Percentiles rank a stretch among this genome's conserved stretches.
These are phyloP conservation scores for Dendrocincla tyrannina DNA, from an alignment of 2,797 vertebrate genomes.

Conservation along the genomic window DNA sequence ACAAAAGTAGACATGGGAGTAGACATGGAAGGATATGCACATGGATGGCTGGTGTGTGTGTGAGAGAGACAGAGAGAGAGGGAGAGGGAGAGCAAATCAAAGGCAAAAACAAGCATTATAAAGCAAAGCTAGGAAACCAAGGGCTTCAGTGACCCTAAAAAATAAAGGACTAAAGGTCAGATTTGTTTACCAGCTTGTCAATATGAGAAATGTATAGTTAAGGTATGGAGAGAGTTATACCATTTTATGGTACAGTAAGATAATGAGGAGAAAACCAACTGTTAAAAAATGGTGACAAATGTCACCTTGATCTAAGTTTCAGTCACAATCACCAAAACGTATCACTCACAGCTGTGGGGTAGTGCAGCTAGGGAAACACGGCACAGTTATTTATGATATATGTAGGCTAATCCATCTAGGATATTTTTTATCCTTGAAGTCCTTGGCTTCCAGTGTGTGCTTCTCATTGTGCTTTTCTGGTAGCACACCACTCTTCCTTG, in stretches of 20 bases:
- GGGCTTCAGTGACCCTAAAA: not conserved
- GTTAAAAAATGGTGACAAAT: not conserved
- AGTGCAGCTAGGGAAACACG: not conserved
- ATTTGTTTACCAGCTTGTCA: not conserved
- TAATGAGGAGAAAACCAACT: not conserved
- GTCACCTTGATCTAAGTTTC: not conserved
- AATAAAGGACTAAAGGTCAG: not conserved
- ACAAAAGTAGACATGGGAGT: not conserved
- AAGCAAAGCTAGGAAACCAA: not conserved
- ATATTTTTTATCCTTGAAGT: not conserved
- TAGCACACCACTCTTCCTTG: not conserved
- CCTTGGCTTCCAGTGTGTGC: not conserved
- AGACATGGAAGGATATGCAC: not conserved
- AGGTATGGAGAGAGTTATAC: not conserved
- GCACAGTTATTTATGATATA: not conserved
- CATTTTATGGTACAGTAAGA: not conserved
- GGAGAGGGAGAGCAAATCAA: not conserved
- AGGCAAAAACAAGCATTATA: not conserved
- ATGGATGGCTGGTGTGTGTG: not conserved
- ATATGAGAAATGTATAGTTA: not conserved
- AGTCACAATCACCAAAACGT: not conserved
- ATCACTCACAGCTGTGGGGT: accelerated
- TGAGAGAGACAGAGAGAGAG: not conserved
- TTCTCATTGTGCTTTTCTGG: not conserved
- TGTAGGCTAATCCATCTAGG: not conserved